Percentiles rank a stretch among this genome's conserved stretches.
Conservation (phyloP, 1,140 invertebrate genomes). For the Episyrphus balteatus region DNA sequence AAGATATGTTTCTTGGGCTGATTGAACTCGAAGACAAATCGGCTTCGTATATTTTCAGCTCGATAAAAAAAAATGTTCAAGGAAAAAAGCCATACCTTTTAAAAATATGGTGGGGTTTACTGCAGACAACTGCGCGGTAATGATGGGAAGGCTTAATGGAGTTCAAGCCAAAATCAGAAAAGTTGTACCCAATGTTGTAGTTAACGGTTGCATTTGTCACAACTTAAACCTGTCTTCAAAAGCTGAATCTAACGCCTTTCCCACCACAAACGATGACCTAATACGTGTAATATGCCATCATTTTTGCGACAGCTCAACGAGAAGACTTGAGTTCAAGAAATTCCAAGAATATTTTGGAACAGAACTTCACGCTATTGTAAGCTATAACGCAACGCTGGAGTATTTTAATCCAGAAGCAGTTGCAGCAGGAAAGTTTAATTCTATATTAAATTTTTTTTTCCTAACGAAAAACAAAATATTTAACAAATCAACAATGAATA, state of each 20-base stretch:
- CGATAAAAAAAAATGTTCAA: neutral
- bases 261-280: neutral
- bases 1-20: neutral
- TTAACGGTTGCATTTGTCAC: neutral
- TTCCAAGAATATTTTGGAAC: conserved; percentile 1
- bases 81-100: neutral
- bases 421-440: too few relatives aligned
- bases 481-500: too few relatives aligned
- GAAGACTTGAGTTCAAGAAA: neutral
- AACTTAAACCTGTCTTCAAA: neutral
- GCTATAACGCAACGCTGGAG: neutral
- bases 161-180: conserved; percentile 1
- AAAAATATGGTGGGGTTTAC: neutral
- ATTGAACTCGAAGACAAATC: neutral
- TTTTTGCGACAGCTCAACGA: neutral
- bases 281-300: neutral
- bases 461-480: too few relatives aligned
- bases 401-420: too few relatives aligned
- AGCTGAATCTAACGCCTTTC: neutral
- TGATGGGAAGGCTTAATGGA: neutral
- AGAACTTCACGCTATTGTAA: neutral
- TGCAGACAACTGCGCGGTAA: neutral
- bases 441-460: too few relatives aligned
- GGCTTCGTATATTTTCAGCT: neutral
- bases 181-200: neutral